Percentiles rank a stretch among this genome's conserved stretches.
These are phyloP conservation scores for Liasis olivaceus DNA, from an alignment of 2,797 vertebrate species.

Conservation along the genomic window DNA sequence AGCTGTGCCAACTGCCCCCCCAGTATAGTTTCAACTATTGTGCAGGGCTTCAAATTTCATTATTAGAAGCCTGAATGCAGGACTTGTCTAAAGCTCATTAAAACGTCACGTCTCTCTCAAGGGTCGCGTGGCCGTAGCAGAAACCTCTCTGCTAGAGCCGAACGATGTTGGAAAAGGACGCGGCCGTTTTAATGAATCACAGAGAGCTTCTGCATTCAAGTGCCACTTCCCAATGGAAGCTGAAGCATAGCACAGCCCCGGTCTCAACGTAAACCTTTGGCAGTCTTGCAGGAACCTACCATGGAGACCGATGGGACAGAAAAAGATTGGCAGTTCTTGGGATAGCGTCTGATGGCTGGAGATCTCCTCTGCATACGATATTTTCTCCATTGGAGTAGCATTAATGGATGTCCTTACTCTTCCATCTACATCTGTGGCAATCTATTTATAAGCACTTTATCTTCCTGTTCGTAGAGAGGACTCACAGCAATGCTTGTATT, in stretches of 20 bases:
- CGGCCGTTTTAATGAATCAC: background rate
- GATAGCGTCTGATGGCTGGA: background rate
- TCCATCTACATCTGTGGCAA: background rate
- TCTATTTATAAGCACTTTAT: slow-evolving; percentile 31
- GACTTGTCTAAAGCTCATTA: background rate
- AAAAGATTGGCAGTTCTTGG: slow-evolving; percentile 28
- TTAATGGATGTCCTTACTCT: background rate
- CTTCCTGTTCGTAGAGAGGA: background rate
- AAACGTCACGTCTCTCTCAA: background rate
- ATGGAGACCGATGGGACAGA: slow-evolving; percentile 17
- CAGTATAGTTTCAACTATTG: background rate
- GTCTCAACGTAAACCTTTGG: background rate
- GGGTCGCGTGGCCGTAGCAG: background rate
- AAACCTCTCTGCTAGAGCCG: background rate
- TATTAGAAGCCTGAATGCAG: background rate
- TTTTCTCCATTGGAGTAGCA: background rate
- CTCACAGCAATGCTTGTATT: background rate
- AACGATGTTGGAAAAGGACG: background rate
- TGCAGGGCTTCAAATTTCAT: background rate
- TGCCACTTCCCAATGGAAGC: background rate
- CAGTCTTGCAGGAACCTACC: slow-evolving; percentile 37
- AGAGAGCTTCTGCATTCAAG: background rate
- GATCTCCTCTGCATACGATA: background rate
- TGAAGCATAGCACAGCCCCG: background rate
- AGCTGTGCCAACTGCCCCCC: no score